Conservation (phyloP, 2,797 vertebrate species). For the Labeo calbasu region DNA sequence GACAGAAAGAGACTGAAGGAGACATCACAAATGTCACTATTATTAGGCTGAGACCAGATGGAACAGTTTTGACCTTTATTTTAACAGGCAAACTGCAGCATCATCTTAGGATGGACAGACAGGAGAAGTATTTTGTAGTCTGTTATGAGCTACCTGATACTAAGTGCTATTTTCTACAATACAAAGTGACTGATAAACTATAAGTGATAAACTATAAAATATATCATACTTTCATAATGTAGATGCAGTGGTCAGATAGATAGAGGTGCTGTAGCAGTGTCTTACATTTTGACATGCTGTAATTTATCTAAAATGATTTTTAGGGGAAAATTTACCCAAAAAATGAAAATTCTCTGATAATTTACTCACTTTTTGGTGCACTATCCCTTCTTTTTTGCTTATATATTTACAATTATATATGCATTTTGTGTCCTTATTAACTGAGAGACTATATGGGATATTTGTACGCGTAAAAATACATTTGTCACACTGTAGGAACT, state of each 20-base stretch:
- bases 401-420: not conserved
- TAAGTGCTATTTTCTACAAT: not conserved
- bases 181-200: not conserved
- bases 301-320: not conserved
- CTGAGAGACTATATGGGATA: not conserved
- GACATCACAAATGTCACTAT: constrained; percentile 19
- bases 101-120: constrained; percentile 7
- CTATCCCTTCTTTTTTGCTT: not conserved
- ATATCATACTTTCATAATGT: not conserved
- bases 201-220: not conserved
- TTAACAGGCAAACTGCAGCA: not conserved
- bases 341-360: not conserved
- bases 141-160: constrained; percentile 6
- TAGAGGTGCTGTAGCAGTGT: too few species aligned
- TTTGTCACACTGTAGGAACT: not conserved
- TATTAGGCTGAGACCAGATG: not conserved
- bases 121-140: not conserved
- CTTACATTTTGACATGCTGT: not conserved
- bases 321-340: not conserved
- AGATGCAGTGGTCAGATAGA: not conserved
- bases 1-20: constrained; percentile 11
- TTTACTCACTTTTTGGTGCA: not conserved
- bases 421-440: not conserved
- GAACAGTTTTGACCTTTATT: constrained; percentile 48
- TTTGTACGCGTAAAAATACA: not conserved